Percentiles rank a stretch among this genome's conserved stretches.
Evolutionary conservation across 2,797 vertebrate species (phyloP).

Genomic region (Babyrousa celebensis): DNA sequence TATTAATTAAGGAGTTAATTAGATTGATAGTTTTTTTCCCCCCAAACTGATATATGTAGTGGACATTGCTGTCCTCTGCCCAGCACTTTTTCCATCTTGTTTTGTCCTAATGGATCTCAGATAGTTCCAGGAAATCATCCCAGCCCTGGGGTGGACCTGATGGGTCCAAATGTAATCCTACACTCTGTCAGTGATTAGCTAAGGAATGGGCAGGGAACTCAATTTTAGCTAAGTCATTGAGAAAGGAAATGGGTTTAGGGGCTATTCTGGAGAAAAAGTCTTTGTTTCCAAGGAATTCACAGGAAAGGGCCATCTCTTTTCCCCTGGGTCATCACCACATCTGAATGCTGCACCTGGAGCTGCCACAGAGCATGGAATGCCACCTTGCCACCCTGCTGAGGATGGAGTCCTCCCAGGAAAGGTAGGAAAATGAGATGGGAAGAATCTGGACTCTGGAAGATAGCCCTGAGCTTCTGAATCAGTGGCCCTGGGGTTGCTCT

Average conservation of each 20-base stretch:
- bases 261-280: background rate
- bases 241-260: background rate
- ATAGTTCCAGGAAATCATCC: background rate
- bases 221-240: background rate
- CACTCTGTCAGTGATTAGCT: background rate
- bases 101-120: constrained; percentile 24
- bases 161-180: background rate
- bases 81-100: background rate
- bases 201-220: background rate
- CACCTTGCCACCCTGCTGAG: background rate
- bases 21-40: constrained; percentile 53
- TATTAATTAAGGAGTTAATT: constrained; percentile 75
- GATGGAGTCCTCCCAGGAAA: background rate
- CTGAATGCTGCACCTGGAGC: background rate
- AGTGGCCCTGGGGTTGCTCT: background rate
- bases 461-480: background rate
- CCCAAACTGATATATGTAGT: background rate
- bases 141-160: background rate
- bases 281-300: background rate
- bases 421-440: background rate
- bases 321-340: background rate
- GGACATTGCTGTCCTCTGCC: background rate
- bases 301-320: background rate
- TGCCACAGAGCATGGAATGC: background rate
- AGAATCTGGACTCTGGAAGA: background rate